A percentile compares a stretch with the other conserved stretches of the same genome.
Conservation (phyloP, 1,140 invertebrate species). For the Dinothrombium tinctorium region DNA sequence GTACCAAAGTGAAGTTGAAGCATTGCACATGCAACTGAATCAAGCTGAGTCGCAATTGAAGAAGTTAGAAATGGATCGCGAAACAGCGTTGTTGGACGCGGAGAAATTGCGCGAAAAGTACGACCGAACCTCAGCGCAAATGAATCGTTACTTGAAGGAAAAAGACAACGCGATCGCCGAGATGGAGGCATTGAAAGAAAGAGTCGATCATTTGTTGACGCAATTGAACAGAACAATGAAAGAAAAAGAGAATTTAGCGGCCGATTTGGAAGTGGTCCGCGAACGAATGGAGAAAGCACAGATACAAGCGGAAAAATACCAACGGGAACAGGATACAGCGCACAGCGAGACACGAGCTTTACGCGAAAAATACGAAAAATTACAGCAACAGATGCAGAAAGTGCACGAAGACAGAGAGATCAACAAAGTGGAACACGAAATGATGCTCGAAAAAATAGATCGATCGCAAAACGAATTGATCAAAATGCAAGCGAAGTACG, state of each 20-base stretch:
- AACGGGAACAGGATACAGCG: slow-evolving; percentile 50
- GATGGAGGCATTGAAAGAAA: slow-evolving; percentile 48
- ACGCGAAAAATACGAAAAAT: slow-evolving; percentile 69
- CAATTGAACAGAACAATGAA: slow-evolving; percentile 55
- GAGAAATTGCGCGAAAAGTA: slow-evolving; percentile 65
- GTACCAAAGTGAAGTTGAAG: slow-evolving; percentile 48
- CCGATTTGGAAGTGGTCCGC: slow-evolving; percentile 58
- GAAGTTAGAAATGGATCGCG: slow-evolving; percentile 64
- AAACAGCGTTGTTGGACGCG: slow-evolving; percentile 51
- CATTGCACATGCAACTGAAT: slow-evolving; percentile 64
- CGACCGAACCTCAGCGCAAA: slow-evolving; percentile 46
- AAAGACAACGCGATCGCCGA: slow-evolving; percentile 53
- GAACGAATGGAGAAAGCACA: slow-evolving; percentile 60
- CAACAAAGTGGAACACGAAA: slow-evolving; percentile 66
- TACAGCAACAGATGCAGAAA: slow-evolving; percentile 47
- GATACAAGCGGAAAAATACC: slow-evolving; percentile 25
- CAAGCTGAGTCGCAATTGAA: slow-evolving; percentile 54
- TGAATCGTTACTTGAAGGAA: slow-evolving; percentile 61
- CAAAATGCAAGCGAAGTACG: slow-evolving; percentile 58
- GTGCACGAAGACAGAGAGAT: slow-evolving; percentile 63
- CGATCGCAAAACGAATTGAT: slow-evolving; percentile 63
- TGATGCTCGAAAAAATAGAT: slow-evolving; percentile 76
- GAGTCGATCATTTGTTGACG: slow-evolving; percentile 46
- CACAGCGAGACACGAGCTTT: slow-evolving; percentile 57
- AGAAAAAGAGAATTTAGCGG: slow-evolving; percentile 52